A percentile compares a stretch with the other conserved stretches of the same genome.
Evolutionary conservation across 2,888 invertebrate species (phyloP).

Genomic region (Temnothorax unifasciatus): DNA sequence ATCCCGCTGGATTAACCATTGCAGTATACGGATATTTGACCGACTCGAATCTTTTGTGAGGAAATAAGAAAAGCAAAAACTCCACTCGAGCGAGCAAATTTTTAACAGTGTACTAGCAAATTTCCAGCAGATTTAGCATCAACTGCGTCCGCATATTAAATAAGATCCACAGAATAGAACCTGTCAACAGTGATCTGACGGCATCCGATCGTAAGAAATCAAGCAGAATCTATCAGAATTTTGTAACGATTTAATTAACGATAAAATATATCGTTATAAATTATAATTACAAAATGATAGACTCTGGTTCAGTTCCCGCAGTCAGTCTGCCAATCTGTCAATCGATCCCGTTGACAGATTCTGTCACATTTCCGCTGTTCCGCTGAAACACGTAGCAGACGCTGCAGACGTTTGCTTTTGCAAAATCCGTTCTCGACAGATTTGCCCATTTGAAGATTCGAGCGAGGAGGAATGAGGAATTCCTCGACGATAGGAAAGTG

Average conservation of each 20-base stretch:
- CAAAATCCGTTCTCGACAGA: neutral
- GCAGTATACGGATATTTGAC: too few species aligned
- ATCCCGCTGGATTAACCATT: too few species aligned
- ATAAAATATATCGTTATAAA: neutral
- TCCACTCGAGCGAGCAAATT: too few species aligned
- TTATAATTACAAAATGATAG: neutral
- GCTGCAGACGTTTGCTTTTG: too few species aligned
- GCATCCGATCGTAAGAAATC: neutral
- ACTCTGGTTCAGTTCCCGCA: neutral
- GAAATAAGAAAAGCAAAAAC: too few species aligned
- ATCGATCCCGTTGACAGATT: too few species aligned
- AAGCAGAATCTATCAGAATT: neutral
- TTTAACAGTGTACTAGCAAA: neutral
- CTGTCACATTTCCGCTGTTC: neutral
- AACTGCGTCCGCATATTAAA: too few species aligned
- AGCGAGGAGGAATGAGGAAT: neutral
- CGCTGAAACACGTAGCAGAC: too few species aligned
- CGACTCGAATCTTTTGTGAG: too few species aligned
- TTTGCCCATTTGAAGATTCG: neutral
- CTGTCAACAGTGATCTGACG: too few species aligned
- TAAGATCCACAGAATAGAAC: too few species aligned
- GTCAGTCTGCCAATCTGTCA: neutral
- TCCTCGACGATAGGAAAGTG: slow-evolving; percentile 45
- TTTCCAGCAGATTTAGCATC: neutral
- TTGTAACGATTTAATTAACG: neutral